A percentile compares a stretch with the other conserved stretches of the same genome.
These are phyloP conservation scores for Eurytoma californica DNA, from an alignment of 2,888 invertebrate genomes.

Conservation along the genomic window DNA sequence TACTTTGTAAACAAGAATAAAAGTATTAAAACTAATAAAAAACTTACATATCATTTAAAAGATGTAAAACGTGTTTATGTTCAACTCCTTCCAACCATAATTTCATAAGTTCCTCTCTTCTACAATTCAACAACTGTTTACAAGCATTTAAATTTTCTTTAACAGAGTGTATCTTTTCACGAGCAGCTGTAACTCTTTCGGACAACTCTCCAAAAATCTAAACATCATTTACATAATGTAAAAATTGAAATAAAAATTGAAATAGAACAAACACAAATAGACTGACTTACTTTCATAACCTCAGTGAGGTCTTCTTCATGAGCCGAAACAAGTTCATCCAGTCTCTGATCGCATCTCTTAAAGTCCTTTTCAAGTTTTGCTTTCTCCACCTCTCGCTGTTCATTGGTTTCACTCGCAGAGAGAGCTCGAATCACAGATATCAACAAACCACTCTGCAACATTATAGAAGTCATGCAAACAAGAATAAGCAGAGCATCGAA, in stretches of 20 bases:
- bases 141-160: conserved; percentile 90
- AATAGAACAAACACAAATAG: not conserved
- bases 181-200: conserved; percentile 84
- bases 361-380: conserved; percentile 95
- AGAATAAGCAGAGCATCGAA: not conserved
- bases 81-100: conserved; percentile 98
- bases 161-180: conserved; percentile 85
- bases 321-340: conserved; percentile 91
- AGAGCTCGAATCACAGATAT: conserved; percentile 97
- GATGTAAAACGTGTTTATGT: conserved; percentile 91
- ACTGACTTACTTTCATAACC: conserved; percentile 81
- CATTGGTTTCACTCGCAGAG: conserved; percentile 94
- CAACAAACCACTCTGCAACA: conserved; percentile 73
- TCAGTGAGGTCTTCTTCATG: conserved; percentile 92
- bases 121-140: conserved; percentile 89
- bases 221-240: conserved; percentile 65
- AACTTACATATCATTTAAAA: conserved; percentile 91
- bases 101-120: conserved; percentile 93
- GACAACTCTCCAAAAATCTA: conserved; percentile 87
- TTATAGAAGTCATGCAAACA: not conserved
- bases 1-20: conserved; percentile 4
- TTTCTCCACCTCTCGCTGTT: conserved; percentile 94
- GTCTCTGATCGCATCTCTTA: conserved; percentile 90
- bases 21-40: conserved; percentile 18
- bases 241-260: not conserved